Conservation (phyloP, 2,888 invertebrate genomes). For the Protodeltote pygarga region DNA sequence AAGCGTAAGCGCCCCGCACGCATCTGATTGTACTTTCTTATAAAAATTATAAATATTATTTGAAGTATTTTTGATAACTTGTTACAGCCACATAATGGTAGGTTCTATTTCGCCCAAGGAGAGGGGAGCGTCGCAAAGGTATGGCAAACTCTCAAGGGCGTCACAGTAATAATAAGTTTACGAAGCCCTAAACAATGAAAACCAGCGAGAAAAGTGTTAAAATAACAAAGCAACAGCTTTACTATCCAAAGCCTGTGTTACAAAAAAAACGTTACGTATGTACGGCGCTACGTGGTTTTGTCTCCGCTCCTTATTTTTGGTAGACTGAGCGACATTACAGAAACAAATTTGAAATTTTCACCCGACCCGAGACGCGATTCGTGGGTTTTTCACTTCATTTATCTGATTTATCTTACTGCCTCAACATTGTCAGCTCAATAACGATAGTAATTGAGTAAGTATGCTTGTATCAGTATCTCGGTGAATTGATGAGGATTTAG, state of each 20-base stretch:
- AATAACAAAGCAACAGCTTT: slow-evolving; percentile 2
- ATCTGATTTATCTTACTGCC: slow-evolving; percentile 42
- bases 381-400: slow-evolving; percentile 45
- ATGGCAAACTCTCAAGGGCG: too few relatives aligned
- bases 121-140: too few relatives aligned
- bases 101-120: too few relatives aligned
- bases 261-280: background rate
- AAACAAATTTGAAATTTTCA: slow-evolving; percentile 41
- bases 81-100: too few relatives aligned
- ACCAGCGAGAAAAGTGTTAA: background rate
- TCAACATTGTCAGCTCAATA: slow-evolving; percentile 25
- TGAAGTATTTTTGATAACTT: too few relatives aligned
- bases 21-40: too few relatives aligned
- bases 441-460: slow-evolving; percentile 30
- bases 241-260: background rate
- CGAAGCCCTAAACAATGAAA: too few relatives aligned
- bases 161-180: too few relatives aligned
- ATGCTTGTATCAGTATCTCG: slow-evolving; percentile 27
- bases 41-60: too few relatives aligned
- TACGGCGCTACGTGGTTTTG: background rate
- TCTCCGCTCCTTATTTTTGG: slow-evolving; percentile 5
- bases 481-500: slow-evolving; percentile 12
- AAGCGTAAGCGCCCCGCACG: too few relatives aligned
- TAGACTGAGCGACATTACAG: slow-evolving; percentile 15
- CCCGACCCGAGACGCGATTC: slow-evolving; percentile 12